Conservation (phyloP, 2,113 vertebrate species). For the Pteronura brasiliensis region DNA sequence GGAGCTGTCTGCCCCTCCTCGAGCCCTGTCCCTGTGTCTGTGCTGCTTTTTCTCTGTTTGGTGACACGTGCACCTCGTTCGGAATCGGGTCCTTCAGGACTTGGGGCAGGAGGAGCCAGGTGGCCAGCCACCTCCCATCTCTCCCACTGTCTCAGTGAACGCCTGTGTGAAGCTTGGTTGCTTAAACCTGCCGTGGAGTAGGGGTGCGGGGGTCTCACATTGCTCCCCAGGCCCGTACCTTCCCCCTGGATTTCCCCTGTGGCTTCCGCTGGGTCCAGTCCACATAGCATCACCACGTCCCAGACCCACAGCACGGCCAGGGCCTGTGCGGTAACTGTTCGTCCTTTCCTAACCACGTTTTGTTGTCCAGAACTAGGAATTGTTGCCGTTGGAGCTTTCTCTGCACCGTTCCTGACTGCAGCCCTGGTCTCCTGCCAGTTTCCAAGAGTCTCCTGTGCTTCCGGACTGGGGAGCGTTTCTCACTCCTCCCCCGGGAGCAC, state of each 20-base stretch:
- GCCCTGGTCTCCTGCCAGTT: background rate
- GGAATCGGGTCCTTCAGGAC: background rate
- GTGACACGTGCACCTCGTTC: background rate
- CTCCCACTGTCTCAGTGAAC: background rate
- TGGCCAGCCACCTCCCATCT: background rate
- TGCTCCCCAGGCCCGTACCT: accelerated
- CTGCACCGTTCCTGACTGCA: background rate
- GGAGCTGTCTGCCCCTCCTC: too few species aligned
- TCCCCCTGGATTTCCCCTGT: background rate
- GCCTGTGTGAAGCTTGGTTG: background rate
- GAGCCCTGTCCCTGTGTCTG: background rate
- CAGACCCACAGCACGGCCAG: accelerated
- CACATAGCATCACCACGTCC: accelerated
- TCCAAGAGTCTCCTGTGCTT: background rate
- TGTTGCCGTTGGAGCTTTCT: background rate
- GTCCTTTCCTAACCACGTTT: background rate
- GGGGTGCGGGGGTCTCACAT: background rate
- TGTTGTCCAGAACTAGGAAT: background rate
- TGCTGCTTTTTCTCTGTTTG: background rate
- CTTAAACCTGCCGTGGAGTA: background rate
- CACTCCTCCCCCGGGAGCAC: background rate
- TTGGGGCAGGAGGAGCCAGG: background rate
- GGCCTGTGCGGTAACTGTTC: background rate
- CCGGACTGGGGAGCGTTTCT: background rate
- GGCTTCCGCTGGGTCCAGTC: background rate